Evolutionary conservation across 2,797 vertebrate genomes (phyloP).

Genomic region (Cyprinella venusta): DNA sequence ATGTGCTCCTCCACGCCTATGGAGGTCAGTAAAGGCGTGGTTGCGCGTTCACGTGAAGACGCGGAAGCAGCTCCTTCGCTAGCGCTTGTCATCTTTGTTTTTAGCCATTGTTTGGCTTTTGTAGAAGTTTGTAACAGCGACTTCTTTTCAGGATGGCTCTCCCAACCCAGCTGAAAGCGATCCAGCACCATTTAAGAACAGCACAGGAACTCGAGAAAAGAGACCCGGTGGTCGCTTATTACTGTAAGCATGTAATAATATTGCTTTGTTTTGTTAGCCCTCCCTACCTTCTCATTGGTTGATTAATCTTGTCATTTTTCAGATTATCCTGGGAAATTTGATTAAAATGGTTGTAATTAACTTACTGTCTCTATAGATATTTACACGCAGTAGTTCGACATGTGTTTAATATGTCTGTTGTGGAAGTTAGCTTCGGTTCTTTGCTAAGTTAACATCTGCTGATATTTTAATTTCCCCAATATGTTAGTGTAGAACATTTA

Average conservation of each 20-base stretch:
- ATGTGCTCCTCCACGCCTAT: slow-evolving; percentile 20
- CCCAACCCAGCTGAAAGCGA: slow-evolving; percentile 83
- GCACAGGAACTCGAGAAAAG: slow-evolving; percentile 92
- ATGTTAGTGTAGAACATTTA: background rate
- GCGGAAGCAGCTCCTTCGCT: slow-evolving; percentile 36
- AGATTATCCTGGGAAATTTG: background rate
- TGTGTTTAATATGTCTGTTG: background rate
- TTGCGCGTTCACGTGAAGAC: background rate
- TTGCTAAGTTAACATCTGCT: background rate
- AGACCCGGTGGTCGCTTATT: slow-evolving; percentile 93
- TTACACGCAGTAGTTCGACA: background rate
- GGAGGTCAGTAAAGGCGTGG: slow-evolving; percentile 22
- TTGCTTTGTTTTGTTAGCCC: slow-evolving; percentile 16
- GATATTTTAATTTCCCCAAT: background rate
- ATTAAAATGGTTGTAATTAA: background rate
- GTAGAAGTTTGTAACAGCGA: slow-evolving; percentile 17
- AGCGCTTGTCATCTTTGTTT: slow-evolving; percentile 40
- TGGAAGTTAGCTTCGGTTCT: slow-evolving; percentile 4
- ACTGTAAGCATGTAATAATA: slow-evolving; percentile 84
- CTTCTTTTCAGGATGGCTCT: slow-evolving; percentile 76
- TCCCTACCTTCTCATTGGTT: background rate
- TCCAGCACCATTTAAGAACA: slow-evolving; percentile 93
- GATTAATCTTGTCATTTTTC: background rate
- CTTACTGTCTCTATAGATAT: background rate
- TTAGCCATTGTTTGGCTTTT: slow-evolving; percentile 30